Conservation (phyloP, 2,113 vertebrate genomes). For the Chunga burmeisteri region DNA sequence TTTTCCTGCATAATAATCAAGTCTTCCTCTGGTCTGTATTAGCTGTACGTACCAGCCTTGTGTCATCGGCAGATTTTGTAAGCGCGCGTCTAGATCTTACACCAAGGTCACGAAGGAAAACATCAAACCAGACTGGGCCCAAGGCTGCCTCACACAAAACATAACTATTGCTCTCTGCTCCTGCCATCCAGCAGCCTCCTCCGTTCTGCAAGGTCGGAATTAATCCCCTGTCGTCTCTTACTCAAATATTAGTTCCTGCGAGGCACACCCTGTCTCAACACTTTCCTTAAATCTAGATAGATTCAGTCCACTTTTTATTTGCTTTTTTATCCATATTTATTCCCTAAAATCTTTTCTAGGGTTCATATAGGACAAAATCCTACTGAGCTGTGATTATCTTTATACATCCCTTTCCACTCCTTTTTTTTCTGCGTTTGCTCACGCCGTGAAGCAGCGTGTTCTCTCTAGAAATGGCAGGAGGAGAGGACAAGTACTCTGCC, state of each 20-base stretch:
- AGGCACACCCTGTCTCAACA: not conserved
- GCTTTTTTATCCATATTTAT: not conserved
- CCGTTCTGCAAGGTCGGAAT: not conserved
- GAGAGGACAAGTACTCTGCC: not conserved
- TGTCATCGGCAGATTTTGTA: conserved; percentile 8
- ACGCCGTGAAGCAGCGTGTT: not conserved
- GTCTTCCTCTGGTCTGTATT: conserved; percentile 6
- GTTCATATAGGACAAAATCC: not conserved
- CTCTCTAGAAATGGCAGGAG: not conserved
- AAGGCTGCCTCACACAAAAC: not conserved
- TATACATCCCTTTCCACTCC: not conserved
- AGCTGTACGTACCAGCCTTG: conserved; percentile 2
- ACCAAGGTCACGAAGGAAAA: not conserved
- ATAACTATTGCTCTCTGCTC: not conserved
- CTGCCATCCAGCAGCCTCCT: not conserved
- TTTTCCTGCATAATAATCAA: conserved; percentile 62
- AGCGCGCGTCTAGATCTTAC: not conserved
- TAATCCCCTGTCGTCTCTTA: not conserved
- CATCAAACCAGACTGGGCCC: not conserved
- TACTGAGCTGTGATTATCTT: not conserved
- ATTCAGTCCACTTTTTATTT: not conserved
- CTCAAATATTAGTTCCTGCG: not conserved
- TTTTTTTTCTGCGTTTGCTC: not conserved
- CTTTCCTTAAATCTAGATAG: not conserved
- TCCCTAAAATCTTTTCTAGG: not conserved